Evolutionary conservation across 2,113 vertebrate species (phyloP).

Genomic region (Oreotragus oreotragus): DNA sequence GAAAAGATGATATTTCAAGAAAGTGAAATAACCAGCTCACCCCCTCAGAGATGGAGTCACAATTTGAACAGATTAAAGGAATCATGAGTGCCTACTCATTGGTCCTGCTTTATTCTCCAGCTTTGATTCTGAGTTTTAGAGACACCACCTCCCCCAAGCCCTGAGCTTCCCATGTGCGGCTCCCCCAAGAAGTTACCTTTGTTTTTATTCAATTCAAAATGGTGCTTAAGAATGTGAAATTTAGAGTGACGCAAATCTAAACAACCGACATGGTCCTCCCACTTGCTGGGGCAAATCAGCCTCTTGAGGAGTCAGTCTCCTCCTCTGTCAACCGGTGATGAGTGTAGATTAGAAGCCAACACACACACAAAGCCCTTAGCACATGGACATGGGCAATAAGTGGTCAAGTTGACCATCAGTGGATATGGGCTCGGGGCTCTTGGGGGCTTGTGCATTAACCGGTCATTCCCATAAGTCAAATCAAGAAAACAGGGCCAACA

Average conservation of each 20-base stretch:
- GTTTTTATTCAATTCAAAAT: not conserved
- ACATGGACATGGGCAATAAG: fast-evolving
- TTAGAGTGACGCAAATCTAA: not conserved
- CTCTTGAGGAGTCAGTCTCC: not conserved
- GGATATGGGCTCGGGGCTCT: fast-evolving
- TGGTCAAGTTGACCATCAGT: fast-evolving
- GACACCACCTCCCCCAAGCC: fast-evolving
- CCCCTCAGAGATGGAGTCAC: not conserved
- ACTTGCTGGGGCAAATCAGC: too few relatives aligned
- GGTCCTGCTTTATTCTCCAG: not conserved
- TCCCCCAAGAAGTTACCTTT: not conserved
- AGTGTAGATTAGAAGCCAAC: fast-evolving
- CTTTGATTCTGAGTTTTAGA: fast-evolving
- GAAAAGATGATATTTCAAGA: not conserved
- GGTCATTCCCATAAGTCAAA: fast-evolving
- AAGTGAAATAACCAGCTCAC: not conserved
- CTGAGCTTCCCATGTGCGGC: fast-evolving
- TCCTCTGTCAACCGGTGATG: not conserved
- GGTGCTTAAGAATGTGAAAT: not conserved
- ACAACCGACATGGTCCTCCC: not conserved
- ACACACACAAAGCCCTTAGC: fast-evolving
- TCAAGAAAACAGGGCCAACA: not conserved
- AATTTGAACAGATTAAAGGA: fast-evolving
- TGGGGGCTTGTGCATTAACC: fast-evolving
- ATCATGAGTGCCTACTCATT: fast-evolving